phyloP scores from a whole-genome alignment of 2,797 vertebrate species.

The Otus scops region DNA sequence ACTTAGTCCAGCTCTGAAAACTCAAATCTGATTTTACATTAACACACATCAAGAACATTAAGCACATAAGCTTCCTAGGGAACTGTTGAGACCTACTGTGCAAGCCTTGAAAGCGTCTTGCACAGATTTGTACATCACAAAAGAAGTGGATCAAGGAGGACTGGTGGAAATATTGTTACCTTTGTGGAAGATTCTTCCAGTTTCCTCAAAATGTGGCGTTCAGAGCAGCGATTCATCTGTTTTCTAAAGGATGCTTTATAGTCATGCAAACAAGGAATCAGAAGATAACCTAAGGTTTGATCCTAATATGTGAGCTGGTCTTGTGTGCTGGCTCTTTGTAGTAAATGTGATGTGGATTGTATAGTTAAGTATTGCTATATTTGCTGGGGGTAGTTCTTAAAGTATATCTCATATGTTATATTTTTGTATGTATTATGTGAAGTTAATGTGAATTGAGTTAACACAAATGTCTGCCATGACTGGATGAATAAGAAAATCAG shows the following conservation, averaged over 20 bases:
- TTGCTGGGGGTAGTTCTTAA: not conserved
- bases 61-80: not conserved
- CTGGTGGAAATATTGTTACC: not conserved
- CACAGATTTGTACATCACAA: not conserved
- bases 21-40: not conserved
- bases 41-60: not conserved
- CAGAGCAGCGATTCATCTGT: not conserved
- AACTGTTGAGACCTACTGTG: not conserved
- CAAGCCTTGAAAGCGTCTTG: not conserved
- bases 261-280: not conserved
- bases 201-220: not conserved
- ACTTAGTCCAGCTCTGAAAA: not conserved
- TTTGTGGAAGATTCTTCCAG: not conserved
- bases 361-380: not conserved
- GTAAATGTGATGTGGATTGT: not conserved
- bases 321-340: not conserved
- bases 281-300: not conserved
- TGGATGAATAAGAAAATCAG: not conserved
- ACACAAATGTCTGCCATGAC: not conserved
- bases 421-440: not conserved
- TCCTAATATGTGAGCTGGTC: not conserved
- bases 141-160: not conserved
- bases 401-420: rapidly evolving
- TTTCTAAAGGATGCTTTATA: not conserved
- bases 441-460: not conserved